These are phyloP conservation scores for Aldrovandia affinis DNA, from an alignment of 2,797 vertebrate species.

Conservation along the genomic window DNA sequence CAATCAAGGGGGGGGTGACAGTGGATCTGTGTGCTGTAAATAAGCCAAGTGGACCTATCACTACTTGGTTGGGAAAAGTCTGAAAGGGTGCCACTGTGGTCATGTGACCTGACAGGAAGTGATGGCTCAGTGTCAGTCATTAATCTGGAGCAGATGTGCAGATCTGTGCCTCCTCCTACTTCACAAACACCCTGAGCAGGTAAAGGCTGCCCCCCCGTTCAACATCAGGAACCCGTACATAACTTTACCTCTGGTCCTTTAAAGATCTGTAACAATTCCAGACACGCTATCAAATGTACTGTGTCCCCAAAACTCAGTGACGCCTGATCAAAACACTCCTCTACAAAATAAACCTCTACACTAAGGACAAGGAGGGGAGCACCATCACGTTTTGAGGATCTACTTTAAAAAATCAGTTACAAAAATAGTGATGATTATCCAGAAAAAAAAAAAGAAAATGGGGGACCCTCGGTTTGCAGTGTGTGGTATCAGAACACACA, in stretches of 20 bases:
- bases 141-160: neutral
- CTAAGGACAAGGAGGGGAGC: neutral
- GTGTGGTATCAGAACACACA: neutral
- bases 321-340: conserved; percentile 7
- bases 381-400: neutral
- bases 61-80: neutral
- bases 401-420: conserved; percentile 30
- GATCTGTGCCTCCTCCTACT: neutral
- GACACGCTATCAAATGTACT: conserved; percentile 1
- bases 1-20: neutral
- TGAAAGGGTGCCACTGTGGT: conserved; percentile 1
- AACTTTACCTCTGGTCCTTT: conserved; percentile 16
- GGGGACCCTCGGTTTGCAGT: conserved; percentile 2
- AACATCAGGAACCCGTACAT: neutral
- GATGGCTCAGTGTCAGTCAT: neutral
- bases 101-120: neutral
- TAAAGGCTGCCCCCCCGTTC: neutral
- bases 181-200: conserved; percentile 4
- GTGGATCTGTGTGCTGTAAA: neutral
- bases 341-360: neutral
- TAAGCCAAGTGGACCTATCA: neutral
- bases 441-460: neutral
- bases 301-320: neutral
- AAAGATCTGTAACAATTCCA: neutral
- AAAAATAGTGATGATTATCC: conserved; percentile 27